phyloP scores from a whole-genome alignment of 2,888 invertebrate species.

The Brenthis ino region DNA sequence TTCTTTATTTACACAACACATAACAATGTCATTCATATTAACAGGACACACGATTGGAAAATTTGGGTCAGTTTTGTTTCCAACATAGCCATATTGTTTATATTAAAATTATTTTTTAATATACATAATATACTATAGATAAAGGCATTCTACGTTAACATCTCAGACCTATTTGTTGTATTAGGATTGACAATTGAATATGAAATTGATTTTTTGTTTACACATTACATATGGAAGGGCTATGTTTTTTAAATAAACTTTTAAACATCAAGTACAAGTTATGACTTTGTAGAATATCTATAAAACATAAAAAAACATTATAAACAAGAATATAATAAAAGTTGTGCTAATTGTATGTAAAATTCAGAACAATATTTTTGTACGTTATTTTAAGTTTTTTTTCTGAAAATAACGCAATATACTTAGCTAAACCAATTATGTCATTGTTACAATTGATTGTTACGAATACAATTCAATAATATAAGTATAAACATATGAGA shows the following conservation, averaged over 20 bases:
- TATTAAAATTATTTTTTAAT: slow-evolving; percentile 4
- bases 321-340: slow-evolving; percentile 17
- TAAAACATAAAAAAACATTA: slow-evolving; percentile 1
- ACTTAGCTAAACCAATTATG: background rate
- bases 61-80: slow-evolving; percentile 21
- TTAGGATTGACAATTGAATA: background rate
- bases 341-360: slow-evolving; percentile 14
- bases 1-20: slow-evolving; percentile 62
- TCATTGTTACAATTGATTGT: background rate
- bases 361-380: background rate
- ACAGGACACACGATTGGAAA: slow-evolving; percentile 34
- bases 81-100: slow-evolving; percentile 10
- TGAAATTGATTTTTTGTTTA: background rate
- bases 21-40: slow-evolving; percentile 58
- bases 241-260: slow-evolving; percentile 1
- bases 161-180: background rate
- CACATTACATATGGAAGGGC: no score
- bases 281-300: background rate
- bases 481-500: background rate
- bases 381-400: slow-evolving; percentile 1
- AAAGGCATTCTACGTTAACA: background rate
- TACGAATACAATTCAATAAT: slow-evolving; percentile 2
- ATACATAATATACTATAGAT: background rate
- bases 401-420: slow-evolving; percentile 3
- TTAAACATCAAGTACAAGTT: slow-evolving; percentile 4